Percentiles rank a stretch among this genome's conserved stretches.
phyloP scores from a whole-genome alignment of 2,797 vertebrate genomes.

The Artibeus jamaicensis region DNA sequence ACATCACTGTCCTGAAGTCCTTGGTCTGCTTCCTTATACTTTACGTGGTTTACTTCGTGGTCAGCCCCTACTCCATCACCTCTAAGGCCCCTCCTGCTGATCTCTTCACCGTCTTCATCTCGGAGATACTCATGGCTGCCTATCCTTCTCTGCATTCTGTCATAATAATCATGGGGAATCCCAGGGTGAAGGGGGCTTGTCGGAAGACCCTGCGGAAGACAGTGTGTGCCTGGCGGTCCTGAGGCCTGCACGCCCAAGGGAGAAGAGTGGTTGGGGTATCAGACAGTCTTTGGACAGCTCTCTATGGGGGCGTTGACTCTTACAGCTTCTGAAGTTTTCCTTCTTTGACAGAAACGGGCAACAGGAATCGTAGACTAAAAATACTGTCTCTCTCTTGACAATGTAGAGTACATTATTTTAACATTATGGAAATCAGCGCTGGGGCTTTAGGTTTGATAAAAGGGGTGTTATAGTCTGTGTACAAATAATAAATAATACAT shows the following conservation, averaged over 20 bases:
- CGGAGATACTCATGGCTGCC: constrained; percentile 15
- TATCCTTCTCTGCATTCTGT: constrained; percentile 35
- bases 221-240: background rate
- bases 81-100: background rate
- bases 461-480: background rate
- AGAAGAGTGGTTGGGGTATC: background rate
- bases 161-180: background rate
- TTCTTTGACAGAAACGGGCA: background rate
- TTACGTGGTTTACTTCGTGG: background rate
- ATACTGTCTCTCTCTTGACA: background rate
- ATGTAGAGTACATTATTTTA: background rate
- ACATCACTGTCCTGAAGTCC: constrained; percentile 35
- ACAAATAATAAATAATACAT: background rate
- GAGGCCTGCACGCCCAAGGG: background rate
- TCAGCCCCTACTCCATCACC: background rate
- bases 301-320: background rate
- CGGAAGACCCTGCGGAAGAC: constrained; percentile 5
- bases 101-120: background rate
- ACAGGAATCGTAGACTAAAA: background rate
- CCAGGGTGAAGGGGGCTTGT: constrained; percentile 21
- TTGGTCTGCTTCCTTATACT: constrained; percentile 6
- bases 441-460: constrained; percentile 11
- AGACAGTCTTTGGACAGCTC: background rate
- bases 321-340: background rate
- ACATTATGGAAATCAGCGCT: background rate